Percentiles rank a stretch among this genome's conserved stretches.
Conservation (phyloP, 2,113 vertebrate species). For the Crotophaga sulcirostris region DNA sequence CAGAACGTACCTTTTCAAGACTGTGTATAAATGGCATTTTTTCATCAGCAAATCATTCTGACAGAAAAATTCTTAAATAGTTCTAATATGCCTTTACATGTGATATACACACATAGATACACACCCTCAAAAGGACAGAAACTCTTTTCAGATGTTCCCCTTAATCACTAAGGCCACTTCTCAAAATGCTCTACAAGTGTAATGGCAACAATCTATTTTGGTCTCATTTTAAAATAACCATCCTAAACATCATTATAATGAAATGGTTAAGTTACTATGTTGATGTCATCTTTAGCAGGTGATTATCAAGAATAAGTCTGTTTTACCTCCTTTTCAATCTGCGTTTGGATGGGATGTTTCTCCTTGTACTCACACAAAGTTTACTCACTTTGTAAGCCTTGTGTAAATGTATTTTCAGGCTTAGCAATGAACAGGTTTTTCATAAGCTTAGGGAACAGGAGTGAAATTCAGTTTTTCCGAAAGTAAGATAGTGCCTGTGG, state of each 20-base stretch:
- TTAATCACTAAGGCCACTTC: not conserved
- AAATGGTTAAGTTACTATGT: not conserved
- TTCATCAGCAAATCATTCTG: not conserved
- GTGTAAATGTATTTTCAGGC: slow-evolving; percentile 51
- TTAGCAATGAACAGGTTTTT: slow-evolving; percentile 49
- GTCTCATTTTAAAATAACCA: not conserved
- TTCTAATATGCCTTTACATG: not conserved
- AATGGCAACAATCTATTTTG: not conserved
- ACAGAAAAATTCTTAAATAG: not conserved
- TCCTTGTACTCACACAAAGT: not conserved
- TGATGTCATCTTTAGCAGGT: not conserved
- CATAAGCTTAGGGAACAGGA: slow-evolving; percentile 25
- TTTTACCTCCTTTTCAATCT: not conserved
- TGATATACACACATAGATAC: accelerated
- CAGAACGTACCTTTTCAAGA: not conserved
- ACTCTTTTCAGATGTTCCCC: not conserved
- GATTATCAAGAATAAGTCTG: not conserved
- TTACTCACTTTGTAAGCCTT: slow-evolving; percentile 48
- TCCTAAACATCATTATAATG: not conserved
- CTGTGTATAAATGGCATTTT: not conserved
- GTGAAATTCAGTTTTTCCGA: slow-evolving; percentile 45
- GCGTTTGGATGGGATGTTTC: not conserved
- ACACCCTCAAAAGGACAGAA: not conserved
- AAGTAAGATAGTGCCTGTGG: slow-evolving; percentile 12
- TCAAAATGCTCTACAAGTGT: not conserved